Conservation (phyloP, 2,113 vertebrate genomes). For the Oreochromis niloticus region DNA sequence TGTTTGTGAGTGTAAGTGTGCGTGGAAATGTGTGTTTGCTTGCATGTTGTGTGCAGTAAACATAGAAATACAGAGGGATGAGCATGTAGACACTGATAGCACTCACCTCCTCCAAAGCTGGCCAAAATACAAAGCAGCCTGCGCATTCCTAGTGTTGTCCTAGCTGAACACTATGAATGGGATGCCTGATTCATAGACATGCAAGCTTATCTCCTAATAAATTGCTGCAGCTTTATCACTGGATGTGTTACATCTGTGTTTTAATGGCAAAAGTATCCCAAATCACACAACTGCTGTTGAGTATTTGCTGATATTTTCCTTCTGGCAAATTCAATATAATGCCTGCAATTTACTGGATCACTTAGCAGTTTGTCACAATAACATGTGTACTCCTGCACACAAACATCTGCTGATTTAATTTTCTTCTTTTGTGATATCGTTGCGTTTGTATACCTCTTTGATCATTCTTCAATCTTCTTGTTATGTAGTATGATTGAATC, state of each 20-base stretch:
- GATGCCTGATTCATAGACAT: conserved; percentile 14
- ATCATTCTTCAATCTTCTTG: not conserved
- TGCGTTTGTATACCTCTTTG: not conserved
- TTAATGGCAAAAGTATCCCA: not conserved
- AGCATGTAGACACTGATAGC: conserved; percentile 31
- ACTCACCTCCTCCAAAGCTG: conserved; percentile 45
- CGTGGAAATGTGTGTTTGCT: conserved; percentile 20
- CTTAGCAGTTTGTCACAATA: not conserved
- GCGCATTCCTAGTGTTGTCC: not conserved
- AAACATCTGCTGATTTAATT: conserved; percentile 10
- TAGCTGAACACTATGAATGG: conserved; percentile 23
- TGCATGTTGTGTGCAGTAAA: conserved; percentile 27
- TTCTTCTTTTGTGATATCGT: not conserved
- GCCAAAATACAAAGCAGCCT: conserved; percentile 39
- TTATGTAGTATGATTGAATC: not conserved
- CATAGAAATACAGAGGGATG: conserved; percentile 23
- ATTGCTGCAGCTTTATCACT: not conserved
- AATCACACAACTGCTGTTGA: not conserved
- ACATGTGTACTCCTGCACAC: not conserved
- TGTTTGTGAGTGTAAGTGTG: conserved; percentile 40
- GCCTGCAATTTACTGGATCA: not conserved
- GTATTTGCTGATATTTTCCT: not conserved
- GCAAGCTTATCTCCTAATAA: not conserved
- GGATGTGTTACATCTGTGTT: not conserved
- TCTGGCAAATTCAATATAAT: not conserved